These are phyloP conservation scores for Chymomyza procnemis DNA, from an alignment of 2,888 invertebrate species.

Conservation along the genomic window DNA sequence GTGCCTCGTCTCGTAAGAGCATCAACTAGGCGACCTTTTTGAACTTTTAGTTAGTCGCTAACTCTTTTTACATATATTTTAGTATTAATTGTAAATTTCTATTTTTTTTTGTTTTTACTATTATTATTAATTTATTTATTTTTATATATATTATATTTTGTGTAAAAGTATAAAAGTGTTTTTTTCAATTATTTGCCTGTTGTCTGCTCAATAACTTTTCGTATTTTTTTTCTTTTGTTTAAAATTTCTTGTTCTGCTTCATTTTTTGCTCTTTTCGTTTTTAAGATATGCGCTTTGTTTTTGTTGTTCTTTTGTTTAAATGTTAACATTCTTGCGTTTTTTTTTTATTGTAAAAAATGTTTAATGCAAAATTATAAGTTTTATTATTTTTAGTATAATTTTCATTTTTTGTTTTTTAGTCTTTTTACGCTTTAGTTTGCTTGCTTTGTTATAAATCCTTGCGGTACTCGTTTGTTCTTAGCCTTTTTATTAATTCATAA, in stretches of 20 bases:
- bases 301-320: constrained; percentile 46
- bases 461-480: constrained; percentile 40
- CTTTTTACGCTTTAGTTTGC: constrained; percentile 57
- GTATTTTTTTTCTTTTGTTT: constrained; percentile 33
- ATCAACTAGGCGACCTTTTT: constrained; percentile 1
- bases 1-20: constrained; percentile 47
- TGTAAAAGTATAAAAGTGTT: constrained; percentile 77
- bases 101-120: neutral
- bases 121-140: neutral
- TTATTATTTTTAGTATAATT: constrained; percentile 27
- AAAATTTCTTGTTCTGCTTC: constrained; percentile 61
- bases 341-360: constrained; percentile 53
- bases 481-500: neutral
- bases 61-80: constrained; percentile 6
- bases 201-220: constrained; percentile 14
- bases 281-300: constrained; percentile 75
- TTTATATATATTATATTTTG: constrained; percentile 32
- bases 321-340: constrained; percentile 73
- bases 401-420: constrained; percentile 43
- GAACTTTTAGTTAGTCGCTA: neutral
- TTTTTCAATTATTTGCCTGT: constrained; percentile 43
- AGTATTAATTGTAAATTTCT: constrained; percentile 40
- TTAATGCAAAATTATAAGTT: constrained; percentile 52
- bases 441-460: constrained; percentile 36
- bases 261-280: constrained; percentile 31